A percentile compares a stretch with the other conserved stretches of the same genome.
Conservation (phyloP, 2,113 vertebrate genomes). For the Corythornis vintsioides region DNA sequence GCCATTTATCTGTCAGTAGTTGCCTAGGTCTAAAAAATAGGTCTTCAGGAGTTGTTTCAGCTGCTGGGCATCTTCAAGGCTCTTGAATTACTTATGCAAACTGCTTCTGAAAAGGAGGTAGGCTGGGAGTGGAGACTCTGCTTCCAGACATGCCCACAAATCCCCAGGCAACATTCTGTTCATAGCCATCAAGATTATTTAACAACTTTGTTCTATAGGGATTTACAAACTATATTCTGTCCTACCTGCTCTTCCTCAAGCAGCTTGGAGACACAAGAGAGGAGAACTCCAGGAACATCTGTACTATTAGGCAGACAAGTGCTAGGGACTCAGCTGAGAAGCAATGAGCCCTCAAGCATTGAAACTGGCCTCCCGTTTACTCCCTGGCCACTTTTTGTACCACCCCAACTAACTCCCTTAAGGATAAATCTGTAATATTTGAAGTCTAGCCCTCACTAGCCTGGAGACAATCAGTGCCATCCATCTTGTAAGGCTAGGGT, state of each 20-base stretch:
- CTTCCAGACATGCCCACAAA: background rate
- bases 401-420: background rate
- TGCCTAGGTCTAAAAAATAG: background rate
- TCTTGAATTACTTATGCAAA: background rate
- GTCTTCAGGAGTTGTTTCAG: background rate
- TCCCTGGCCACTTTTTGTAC: background rate
- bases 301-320: background rate
- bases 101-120: background rate
- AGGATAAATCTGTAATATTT: background rate
- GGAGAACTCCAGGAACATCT: background rate
- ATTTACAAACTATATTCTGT: background rate
- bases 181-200: background rate
- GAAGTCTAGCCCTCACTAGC: background rate
- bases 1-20: slow-evolving; percentile 3
- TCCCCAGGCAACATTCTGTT: background rate
- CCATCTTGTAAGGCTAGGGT: background rate
- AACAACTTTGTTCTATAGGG: background rate
- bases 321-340: background rate
- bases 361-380: background rate
- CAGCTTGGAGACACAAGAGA: background rate
- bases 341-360: too few species aligned
- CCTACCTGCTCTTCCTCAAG: background rate
- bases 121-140: background rate
- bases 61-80: background rate
- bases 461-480: background rate